Percentiles rank a stretch among this genome's conserved stretches.
Evolutionary conservation across 2,113 vertebrate species (phyloP).

Genomic region (Leucosticte australis): DNA sequence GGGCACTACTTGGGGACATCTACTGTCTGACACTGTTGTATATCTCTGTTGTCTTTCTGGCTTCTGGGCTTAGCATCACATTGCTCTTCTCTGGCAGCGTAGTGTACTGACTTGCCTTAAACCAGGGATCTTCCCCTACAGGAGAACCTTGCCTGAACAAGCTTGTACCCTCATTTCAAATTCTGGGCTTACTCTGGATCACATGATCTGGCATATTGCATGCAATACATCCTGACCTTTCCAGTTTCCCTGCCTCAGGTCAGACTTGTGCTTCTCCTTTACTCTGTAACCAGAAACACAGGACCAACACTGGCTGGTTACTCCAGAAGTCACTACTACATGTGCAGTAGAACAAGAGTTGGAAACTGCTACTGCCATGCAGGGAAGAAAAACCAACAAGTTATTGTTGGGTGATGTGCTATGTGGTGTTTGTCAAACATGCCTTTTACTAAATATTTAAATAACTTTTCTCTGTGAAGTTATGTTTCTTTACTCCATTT

Average conservation of each 20-base stretch:
- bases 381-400: background rate
- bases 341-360: background rate
- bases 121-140: background rate
- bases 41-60: background rate
- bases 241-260: background rate
- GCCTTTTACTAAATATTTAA: background rate
- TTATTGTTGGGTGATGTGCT: background rate
- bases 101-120: background rate
- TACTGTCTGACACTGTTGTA: background rate
- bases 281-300: background rate
- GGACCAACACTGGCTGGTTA: background rate
- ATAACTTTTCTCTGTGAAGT: background rate
- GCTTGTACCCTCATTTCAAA: background rate
- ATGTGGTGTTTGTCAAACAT: background rate
- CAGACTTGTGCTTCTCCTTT: background rate
- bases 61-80: background rate
- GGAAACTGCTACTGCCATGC: background rate
- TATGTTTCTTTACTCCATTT: background rate
- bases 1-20: background rate
- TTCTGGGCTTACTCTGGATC: background rate
- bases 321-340: background rate
- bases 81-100: background rate
- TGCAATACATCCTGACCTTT: rapidly evolving
- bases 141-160: background rate
- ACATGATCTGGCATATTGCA: background rate